phyloP scores from a whole-genome alignment of 35 echinoderm and acorn worm species.

The Anneissia japonica region DNA sequence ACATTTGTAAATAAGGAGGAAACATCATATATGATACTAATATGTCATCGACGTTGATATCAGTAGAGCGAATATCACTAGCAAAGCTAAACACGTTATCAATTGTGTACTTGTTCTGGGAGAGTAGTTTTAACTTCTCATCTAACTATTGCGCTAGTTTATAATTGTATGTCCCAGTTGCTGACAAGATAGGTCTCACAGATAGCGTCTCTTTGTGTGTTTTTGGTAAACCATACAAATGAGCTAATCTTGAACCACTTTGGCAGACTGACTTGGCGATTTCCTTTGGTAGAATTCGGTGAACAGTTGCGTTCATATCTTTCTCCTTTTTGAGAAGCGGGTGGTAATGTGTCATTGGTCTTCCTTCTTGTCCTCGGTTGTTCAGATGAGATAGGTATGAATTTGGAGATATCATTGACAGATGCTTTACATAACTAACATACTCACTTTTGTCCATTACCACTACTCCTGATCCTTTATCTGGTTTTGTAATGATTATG shows the following conservation, averaged over 20 bases:
- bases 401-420: background rate
- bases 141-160: no score
- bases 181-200: no score
- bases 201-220: no score
- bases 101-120: no score
- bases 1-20: no score
- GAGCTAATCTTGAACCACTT: background rate
- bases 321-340: background rate
- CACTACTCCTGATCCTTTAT: background rate
- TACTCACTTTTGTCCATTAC: background rate
- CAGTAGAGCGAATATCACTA: no score
- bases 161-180: no score
- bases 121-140: no score
- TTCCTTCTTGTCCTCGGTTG: background rate
- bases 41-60: no score
- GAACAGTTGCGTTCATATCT: background rate
- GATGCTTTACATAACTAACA: background rate
- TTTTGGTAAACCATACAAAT: background rate
- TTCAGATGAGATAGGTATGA: background rate
- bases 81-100: no score
- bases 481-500: no score
- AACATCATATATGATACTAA: no score
- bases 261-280: background rate
- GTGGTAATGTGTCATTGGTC: background rate
- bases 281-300: background rate